Evolutionary conservation across 1,140 invertebrate genomes (phyloP).

Genomic region (Diorhabda sublineata): DNA sequence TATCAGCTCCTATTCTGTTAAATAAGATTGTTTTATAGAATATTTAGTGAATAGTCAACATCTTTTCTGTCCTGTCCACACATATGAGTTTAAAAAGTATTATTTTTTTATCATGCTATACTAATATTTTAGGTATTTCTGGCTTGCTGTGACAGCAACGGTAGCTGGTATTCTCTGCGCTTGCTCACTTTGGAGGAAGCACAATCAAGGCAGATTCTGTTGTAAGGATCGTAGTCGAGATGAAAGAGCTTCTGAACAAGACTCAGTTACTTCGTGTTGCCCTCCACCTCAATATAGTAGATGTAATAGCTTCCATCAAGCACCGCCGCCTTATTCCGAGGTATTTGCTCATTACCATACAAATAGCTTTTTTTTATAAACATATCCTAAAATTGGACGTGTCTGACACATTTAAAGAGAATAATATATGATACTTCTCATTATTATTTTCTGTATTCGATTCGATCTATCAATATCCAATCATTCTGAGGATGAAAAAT

Average conservation of each 20-base stretch:
- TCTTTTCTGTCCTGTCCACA: too few relatives aligned
- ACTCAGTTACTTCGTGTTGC: conserved; percentile 70
- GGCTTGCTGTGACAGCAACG: conserved; percentile 57
- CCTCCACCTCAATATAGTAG: conserved; percentile 72
- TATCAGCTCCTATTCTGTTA: too few relatives aligned
- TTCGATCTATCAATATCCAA: too few relatives aligned
- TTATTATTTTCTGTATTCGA: too few relatives aligned
- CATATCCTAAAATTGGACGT: neutral
- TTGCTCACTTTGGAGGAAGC: conserved; percentile 60
- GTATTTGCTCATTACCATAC: conserved; percentile 45
- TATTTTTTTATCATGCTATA: neutral
- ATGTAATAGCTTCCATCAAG: conserved; percentile 72
- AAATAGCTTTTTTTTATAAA: neutral
- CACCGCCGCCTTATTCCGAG: conserved; percentile 75
- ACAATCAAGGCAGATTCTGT: conserved; percentile 52
- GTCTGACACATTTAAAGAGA: too few relatives aligned
- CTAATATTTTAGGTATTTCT: conserved; percentile 49
- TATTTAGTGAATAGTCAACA: too few relatives aligned
- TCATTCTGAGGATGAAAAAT: neutral
- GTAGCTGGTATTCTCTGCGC: conserved; percentile 59
- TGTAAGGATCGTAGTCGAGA: conserved; percentile 42
- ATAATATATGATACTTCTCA: too few relatives aligned
- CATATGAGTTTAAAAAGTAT: too few relatives aligned
- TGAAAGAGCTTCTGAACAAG: conserved; percentile 59
- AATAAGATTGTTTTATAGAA: too few relatives aligned